Conservation (phyloP, 2,113 vertebrate species). For the Calidris pugnax region DNA sequence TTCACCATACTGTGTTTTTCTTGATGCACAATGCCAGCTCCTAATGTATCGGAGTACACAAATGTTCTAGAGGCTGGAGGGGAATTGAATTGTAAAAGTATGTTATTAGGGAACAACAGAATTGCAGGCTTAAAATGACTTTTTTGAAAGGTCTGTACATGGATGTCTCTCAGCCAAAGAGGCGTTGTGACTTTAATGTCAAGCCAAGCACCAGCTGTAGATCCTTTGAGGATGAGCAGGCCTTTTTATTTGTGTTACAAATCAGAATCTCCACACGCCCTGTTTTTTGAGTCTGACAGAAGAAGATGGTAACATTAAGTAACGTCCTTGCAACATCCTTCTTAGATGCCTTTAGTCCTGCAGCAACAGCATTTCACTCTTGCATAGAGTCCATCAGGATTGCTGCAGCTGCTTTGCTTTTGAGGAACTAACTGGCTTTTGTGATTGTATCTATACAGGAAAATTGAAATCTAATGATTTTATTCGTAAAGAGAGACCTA, state of each 20-base stretch:
- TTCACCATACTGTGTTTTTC: slow-evolving; percentile 37
- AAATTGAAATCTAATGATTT: neutral
- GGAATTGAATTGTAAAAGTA: neutral
- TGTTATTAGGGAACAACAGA: neutral
- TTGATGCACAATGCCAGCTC: neutral
- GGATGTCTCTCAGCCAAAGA: neutral
- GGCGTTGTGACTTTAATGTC: neutral
- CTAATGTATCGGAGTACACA: neutral
- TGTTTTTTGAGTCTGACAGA: neutral
- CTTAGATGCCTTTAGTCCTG: neutral
- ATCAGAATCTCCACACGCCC: neutral
- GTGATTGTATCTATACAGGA: neutral
- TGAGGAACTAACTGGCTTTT: neutral
- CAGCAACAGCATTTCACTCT: neutral
- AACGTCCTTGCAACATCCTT: neutral
- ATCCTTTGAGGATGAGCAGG: neutral
- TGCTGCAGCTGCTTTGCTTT: neutral
- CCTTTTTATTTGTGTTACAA: fast-evolving
- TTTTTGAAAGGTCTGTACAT: neutral
- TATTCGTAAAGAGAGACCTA: neutral
- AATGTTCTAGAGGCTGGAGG: slow-evolving; percentile 8
- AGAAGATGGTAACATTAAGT: neutral
- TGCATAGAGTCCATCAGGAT: neutral
- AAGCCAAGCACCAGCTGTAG: neutral
- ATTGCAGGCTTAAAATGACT: neutral